Evolutionary conservation across 2,113 vertebrate species (phyloP).

Genomic region (Psephotus haematonotus): DNA sequence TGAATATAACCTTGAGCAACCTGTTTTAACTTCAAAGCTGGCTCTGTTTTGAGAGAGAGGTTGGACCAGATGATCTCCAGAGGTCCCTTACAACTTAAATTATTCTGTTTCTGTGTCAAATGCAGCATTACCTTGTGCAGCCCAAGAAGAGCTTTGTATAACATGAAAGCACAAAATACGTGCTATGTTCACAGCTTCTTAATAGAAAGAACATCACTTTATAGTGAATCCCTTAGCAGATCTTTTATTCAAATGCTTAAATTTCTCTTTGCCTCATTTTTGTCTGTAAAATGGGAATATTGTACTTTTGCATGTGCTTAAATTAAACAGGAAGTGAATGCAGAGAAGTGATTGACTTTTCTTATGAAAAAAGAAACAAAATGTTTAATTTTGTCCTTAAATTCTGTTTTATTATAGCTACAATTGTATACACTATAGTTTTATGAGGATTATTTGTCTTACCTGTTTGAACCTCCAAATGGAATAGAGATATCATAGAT

Average conservation of each 20-base stretch:
- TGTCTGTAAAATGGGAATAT: not conserved
- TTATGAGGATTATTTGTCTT: not conserved
- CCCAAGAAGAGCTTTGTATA: slow-evolving; percentile 42
- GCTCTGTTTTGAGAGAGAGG: slow-evolving; percentile 34
- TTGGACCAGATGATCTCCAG: slow-evolving; percentile 50
- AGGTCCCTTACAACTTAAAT: slow-evolving; percentile 59
- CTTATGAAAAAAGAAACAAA: not conserved
- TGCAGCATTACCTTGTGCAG: slow-evolving; percentile 51
- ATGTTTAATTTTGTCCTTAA: not conserved
- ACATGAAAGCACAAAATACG: slow-evolving; percentile 42
- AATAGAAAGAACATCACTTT: slow-evolving; percentile 19
- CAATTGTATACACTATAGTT: not conserved
- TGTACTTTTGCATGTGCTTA: not conserved
- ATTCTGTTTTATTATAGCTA: not conserved
- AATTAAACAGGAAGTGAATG: not conserved
- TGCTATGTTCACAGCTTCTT: slow-evolving; percentile 30
- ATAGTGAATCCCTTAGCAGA: not conserved
- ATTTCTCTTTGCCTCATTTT: not conserved
- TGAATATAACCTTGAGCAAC: slow-evolving; percentile 60
- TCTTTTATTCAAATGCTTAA: slow-evolving; percentile 7
- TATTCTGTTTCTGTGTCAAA: slow-evolving; percentile 66
- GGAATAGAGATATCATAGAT: not conserved
- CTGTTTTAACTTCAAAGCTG: slow-evolving; percentile 60
- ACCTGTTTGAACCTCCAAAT: not conserved
- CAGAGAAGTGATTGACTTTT: not conserved